These are phyloP conservation scores for Thaumetopoea pityocampa DNA, from an alignment of 1,140 invertebrate species.

Conservation along the genomic window DNA sequence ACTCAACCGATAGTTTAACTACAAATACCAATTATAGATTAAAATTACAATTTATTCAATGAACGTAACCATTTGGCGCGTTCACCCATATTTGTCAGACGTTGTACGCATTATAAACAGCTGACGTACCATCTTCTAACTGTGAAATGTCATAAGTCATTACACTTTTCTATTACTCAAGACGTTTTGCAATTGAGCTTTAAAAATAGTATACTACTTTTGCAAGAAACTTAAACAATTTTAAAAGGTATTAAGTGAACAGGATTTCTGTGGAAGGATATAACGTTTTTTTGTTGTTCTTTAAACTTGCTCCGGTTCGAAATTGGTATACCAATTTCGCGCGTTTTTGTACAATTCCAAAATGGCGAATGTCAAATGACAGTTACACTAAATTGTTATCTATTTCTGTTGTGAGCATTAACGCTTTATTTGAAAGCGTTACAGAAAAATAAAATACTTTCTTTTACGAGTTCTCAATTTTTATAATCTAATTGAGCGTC, in stretches of 20 bases:
- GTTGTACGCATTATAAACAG: constrained; percentile 19
- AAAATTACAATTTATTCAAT: constrained; percentile 16
- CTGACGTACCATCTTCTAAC: background rate
- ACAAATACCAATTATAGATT: no score
- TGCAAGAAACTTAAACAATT: constrained; percentile 18
- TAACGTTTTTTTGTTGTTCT: constrained; percentile 20
- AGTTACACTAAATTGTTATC: constrained; percentile 9
- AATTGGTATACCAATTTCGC: constrained; percentile 61
- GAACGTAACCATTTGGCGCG: constrained; percentile 7
- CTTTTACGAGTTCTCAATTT: constrained; percentile 32
- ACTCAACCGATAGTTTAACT: no score
- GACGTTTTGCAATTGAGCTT: constrained; percentile 22
- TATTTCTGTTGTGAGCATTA: constrained; percentile 20
- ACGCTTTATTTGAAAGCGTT: constrained; percentile 23
- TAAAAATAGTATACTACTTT: constrained; percentile 58
- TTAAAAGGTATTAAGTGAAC: constrained; percentile 31
- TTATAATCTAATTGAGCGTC: constrained; percentile 17
- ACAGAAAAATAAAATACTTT: constrained; percentile 25
- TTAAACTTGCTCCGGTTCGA: constrained; percentile 29
- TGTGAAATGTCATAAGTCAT: constrained; percentile 7
- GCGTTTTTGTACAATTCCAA: constrained; percentile 13
- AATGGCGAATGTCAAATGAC: constrained; percentile 29
- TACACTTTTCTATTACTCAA: constrained; percentile 15
- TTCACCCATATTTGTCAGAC: constrained; percentile 34
- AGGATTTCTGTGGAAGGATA: constrained; percentile 22